Evolutionary conservation across 2,888 invertebrate genomes (phyloP), one percentile per base, ranked within the genome.

Genomic region (Cantharis nigra): DNA sequence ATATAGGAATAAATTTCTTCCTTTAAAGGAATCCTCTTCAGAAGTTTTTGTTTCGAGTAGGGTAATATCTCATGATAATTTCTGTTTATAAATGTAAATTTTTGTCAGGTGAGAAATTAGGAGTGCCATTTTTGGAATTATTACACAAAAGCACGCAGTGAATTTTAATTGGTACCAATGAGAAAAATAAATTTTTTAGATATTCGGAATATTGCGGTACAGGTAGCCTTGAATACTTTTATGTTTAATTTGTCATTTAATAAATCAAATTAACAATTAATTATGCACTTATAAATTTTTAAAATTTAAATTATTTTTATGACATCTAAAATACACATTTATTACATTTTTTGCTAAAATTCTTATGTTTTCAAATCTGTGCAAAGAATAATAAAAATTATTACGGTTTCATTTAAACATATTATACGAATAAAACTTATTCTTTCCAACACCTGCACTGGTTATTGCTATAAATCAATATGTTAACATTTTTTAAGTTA

Each of bases 71-170:
- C 7, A 49, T 49, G 49, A 49, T 49, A 49, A 49, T 49, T 49
- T 7, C 7, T 49, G n/a, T 7, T 49, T 49, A 2, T n/a, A 49
- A 49, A 49, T 49, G n/a, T 2, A 49, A 49, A 49, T n/a, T 49
- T 33, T 49, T 49, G 49, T 49, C 49, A 49, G 49, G n/a, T 49
- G 49, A 49, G 2, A 49, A 49, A 49, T 49, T 49, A 49, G 49
- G 49, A 49, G 49, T 49, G 49, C 33, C 64, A 67, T 72, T 72
- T 72, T 67, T 72, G 67, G 3, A 65, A 72, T 72, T 72, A 65
- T 67, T 72, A 67, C 72, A 72, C 49, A 33, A 62, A 67, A 67
- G 49, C 49, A 72, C 67, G 72, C 72, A 67, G 72, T 62, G 65
- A 67, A 33, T 67, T 67, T 67, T 67, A 63, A 72, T 67, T 49